Evolutionary conservation across 2,797 vertebrate genomes (phyloP).

Genomic region (Intellagama lesueurii): DNA sequence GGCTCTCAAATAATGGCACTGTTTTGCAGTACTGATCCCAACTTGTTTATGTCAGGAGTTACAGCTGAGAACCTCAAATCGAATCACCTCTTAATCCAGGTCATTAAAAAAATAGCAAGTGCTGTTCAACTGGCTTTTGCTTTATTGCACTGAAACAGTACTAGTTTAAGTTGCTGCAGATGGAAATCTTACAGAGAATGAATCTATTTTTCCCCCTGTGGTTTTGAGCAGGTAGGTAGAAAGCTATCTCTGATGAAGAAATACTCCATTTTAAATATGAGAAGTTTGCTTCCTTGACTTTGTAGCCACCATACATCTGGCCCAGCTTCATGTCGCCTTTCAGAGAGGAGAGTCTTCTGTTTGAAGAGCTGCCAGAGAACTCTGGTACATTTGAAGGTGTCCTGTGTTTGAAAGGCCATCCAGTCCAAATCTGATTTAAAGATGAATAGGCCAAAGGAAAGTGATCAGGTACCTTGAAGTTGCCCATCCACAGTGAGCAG

Average conservation of each 20-base stretch:
- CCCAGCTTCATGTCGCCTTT: neutral
- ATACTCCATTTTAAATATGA: no score
- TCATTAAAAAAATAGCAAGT: neutral
- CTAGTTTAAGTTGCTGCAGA: neutral
- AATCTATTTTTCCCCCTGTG: neutral
- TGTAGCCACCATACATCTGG: neutral
- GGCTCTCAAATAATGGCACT: neutral
- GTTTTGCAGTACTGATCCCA: neutral
- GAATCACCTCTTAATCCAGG: neutral
- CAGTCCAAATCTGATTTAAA: no score
- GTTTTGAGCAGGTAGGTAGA: neutral
- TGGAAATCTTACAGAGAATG: neutral
- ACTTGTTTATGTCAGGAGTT: neutral
- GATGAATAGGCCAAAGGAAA: no score
- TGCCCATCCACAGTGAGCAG: no score
- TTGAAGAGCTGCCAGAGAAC: no score
- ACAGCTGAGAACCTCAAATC: neutral
- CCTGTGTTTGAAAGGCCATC: no score
- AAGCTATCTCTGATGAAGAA: neutral
- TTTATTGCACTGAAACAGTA: neutral
- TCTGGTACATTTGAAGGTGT: no score
- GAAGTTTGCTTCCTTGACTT: neutral
- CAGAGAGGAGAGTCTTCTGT: no score
- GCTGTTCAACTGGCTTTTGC: neutral
- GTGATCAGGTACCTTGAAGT: no score